phyloP scores from a whole-genome alignment of 2,113 vertebrate genomes.

The Connochaetes taurinus region DNA sequence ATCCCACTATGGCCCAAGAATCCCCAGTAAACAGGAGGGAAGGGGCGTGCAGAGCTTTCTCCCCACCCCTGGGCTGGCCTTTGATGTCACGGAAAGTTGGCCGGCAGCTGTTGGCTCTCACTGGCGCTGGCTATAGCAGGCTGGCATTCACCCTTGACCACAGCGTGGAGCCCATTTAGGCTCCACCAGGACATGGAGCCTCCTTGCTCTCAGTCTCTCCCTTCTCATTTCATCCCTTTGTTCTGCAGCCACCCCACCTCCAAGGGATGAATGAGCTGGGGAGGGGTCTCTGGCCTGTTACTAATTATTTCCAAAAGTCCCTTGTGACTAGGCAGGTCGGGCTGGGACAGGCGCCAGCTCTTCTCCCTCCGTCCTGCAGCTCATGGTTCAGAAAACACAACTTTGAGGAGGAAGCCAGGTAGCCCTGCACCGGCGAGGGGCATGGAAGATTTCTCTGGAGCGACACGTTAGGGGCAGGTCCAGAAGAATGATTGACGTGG shows the following conservation, averaged over 20 bases:
- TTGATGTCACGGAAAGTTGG: slow-evolving; percentile 68
- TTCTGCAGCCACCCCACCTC: neutral
- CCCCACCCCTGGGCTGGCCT: neutral
- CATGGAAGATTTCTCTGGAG: neutral
- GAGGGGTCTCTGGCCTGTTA: slow-evolving; percentile 11
- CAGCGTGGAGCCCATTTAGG: neutral
- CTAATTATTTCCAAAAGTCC: neutral
- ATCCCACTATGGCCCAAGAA: neutral
- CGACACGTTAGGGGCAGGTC: rapidly evolving
- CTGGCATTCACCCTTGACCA: slow-evolving; percentile 18
- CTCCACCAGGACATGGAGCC: neutral
- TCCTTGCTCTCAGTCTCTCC: slow-evolving; percentile 19
- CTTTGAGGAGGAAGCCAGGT: neutral
- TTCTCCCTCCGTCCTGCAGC: neutral
- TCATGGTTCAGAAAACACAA: neutral
- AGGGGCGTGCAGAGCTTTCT: neutral
- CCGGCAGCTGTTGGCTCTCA: slow-evolving; percentile 44
- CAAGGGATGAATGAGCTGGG: neutral
- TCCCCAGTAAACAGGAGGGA: neutral
- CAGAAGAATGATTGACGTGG: neutral
- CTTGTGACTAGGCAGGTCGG: neutral
- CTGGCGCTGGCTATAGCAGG: neutral
- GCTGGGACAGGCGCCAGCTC: neutral
- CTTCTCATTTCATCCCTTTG: slow-evolving; percentile 27
- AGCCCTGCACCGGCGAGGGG: rapidly evolving